Evolutionary conservation across 2,797 vertebrate genomes (phyloP).

Genomic region (Chaetodon trifasciatus): DNA sequence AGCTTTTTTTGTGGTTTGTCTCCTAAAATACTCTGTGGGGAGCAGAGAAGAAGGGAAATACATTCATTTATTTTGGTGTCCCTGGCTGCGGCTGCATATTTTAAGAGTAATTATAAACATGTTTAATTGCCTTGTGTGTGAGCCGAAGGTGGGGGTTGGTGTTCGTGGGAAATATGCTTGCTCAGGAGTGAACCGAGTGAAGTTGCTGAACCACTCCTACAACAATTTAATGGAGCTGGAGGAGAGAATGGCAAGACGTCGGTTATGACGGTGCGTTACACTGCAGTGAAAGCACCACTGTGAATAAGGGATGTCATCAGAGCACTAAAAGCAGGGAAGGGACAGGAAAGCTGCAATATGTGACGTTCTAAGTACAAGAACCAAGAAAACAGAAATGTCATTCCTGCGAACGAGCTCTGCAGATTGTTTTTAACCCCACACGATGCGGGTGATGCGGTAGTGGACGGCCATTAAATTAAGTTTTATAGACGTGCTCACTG

Average conservation of each 20-base stretch:
- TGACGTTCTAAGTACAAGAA: neutral
- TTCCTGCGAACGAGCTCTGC: neutral
- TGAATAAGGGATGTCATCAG: slow-evolving; percentile 6
- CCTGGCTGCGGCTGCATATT: slow-evolving; percentile 13
- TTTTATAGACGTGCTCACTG: slow-evolving; percentile 19
- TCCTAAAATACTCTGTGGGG: slow-evolving; percentile 8
- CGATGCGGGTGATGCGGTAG: neutral
- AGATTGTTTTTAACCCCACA: neutral
- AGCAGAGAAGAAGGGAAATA: neutral
- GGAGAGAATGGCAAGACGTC: neutral
- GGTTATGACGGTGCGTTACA: slow-evolving; percentile 11
- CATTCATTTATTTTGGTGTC: slow-evolving; percentile 26
- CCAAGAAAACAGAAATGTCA: neutral
- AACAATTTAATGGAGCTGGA: neutral
- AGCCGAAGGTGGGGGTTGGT: neutral
- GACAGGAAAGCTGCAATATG: neutral
- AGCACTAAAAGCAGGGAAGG: slow-evolving; percentile 17
- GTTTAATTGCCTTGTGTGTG: slow-evolving; percentile 6
- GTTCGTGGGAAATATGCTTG: slow-evolving; percentile 28
- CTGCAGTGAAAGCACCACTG: neutral
- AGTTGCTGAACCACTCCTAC: slow-evolving; percentile 21
- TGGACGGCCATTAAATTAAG: neutral
- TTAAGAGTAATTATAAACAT: slow-evolving; percentile 18
- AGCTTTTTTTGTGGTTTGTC: slow-evolving; percentile 12
- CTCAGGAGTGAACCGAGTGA: slow-evolving; percentile 18